Conservation (phyloP, 2,113 vertebrate species). For the Morone saxatilis region DNA sequence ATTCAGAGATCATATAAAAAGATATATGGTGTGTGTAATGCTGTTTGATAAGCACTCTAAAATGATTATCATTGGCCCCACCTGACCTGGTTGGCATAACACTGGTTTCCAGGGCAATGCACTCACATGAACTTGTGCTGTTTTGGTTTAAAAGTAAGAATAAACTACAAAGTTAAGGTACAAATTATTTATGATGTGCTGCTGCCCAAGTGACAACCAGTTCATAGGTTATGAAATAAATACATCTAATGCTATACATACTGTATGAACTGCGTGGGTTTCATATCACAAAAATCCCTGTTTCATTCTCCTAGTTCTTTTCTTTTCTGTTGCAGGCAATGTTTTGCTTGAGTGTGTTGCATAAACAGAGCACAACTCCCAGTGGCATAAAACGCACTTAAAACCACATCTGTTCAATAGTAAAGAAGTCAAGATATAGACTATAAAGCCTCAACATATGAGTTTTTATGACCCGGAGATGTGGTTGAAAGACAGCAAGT, state of each 20-base stretch:
- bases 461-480: neutral
- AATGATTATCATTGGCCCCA: constrained; percentile 54
- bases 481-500: neutral
- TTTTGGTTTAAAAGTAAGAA: constrained; percentile 11
- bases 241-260: neutral
- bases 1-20: constrained; percentile 73
- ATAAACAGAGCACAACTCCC: constrained; percentile 19
- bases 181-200: constrained; percentile 16
- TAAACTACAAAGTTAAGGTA: neutral
- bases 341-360: constrained; percentile 28
- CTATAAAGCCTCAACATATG: neutral
- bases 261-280: constrained; percentile 1
- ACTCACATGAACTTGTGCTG: neutral
- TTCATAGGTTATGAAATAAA: neutral
- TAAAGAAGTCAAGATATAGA: constrained; percentile 8
- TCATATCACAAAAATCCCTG: neutral
- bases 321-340: neutral
- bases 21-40: constrained; percentile 68
- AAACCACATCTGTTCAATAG: constrained; percentile 9
- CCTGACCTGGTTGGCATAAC: constrained; percentile 48
- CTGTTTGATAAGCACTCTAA: constrained; percentile 56
- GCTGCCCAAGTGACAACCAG: constrained; percentile 2
- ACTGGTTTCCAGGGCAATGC: constrained; percentile 11
- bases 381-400: constrained; percentile 31
- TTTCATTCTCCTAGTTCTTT: neutral